Base-by-base conservation (phyloP, 2,113 vertebrate species). In the Globicephala melas region DNA sequence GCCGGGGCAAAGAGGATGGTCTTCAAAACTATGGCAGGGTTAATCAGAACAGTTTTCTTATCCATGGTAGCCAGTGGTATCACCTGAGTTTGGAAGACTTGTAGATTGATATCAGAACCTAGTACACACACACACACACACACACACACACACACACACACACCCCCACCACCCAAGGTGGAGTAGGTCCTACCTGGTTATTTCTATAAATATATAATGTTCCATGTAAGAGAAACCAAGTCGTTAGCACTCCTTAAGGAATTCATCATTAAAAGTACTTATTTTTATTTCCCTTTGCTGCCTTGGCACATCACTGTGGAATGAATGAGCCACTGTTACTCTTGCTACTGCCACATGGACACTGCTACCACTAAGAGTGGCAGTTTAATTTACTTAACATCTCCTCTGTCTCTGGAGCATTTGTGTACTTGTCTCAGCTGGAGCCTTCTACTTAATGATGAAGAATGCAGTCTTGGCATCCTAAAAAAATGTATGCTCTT, bases 81-180 rank as follows among this genome's bases (percentile, higher is more conserved):
- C 26, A 36, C 23, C 13, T 63, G 21, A 77, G 13, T 36, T 47
- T 21, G 3, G 9, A 91, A 81, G 21, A 55, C 2, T 36, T 5
- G 1, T 8, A 74, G 14, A 25, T 3, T 58, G 10, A 50, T 44
- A 41, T 79, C 38, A 88, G 80, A 85, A 80, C 13, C 25, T 36
- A 41, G 0, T 44, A 8, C 0, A 71, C 15, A 38, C 38, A 38
- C 38, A 62, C 36, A 67, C 53, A 71, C 20, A 21, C 15, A 31
- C 67, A 62, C 11, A 44, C 63, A 81, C 53, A 47, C 15, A 8
- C 0, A 67, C 53, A 71, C 14, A 21, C 58, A 67, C 31, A n/a
- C n/a, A n/a, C n/a, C n/a, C n/a, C n/a, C n/a, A n/a, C 11, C 1
- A 4, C 0, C 0, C 21, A 15, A 36, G 31, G 44, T 3, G 15